Percentiles rank a stretch among this genome's conserved stretches.
Evolutionary conservation across 1,140 invertebrate genomes (phyloP).

Genomic region (Drosophila hydei): DNA sequence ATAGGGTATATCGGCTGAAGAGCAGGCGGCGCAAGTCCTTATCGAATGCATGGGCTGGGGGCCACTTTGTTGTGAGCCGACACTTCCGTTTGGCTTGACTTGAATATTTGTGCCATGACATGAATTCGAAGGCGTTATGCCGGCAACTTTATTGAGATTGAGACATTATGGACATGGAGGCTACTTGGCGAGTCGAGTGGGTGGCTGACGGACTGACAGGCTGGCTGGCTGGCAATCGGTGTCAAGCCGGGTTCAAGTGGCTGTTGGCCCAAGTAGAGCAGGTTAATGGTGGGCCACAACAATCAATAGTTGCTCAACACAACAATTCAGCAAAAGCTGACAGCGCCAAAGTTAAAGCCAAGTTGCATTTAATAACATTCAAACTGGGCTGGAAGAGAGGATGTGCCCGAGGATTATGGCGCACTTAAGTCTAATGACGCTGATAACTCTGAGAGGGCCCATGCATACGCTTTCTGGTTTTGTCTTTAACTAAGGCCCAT

Average conservation of each 20-base stretch:
- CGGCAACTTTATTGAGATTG: constrained; percentile 49
- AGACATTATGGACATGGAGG: constrained; percentile 45
- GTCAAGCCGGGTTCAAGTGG: constrained; percentile 54
- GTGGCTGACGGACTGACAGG: constrained; percentile 26
- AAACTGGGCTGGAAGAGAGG: not conserved
- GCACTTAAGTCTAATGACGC: not conserved
- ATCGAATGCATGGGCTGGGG: constrained; percentile 30
- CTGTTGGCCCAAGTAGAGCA: constrained; percentile 50
- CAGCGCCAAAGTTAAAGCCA: constrained; percentile 27
- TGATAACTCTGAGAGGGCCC: no score
- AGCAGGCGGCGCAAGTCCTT: not conserved
- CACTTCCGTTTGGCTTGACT: constrained; percentile 52
- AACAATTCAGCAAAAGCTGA: not conserved
- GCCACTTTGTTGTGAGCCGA: constrained; percentile 56
- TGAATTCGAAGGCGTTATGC: constrained; percentile 44
- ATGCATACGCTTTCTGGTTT: no score
- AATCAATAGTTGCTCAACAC: constrained; percentile 46
- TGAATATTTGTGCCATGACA: constrained; percentile 55
- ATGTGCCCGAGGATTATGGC: constrained; percentile 6
- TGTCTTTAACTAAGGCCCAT: no score
- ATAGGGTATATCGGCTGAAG: constrained; percentile 8
- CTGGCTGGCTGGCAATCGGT: constrained; percentile 29
- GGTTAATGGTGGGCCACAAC: constrained; percentile 47
- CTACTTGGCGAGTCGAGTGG: constrained; percentile 46
- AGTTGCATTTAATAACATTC: constrained; percentile 12